phyloP scores from a whole-genome alignment of 2,888 invertebrate genomes.

The Drosophila mulleri region DNA sequence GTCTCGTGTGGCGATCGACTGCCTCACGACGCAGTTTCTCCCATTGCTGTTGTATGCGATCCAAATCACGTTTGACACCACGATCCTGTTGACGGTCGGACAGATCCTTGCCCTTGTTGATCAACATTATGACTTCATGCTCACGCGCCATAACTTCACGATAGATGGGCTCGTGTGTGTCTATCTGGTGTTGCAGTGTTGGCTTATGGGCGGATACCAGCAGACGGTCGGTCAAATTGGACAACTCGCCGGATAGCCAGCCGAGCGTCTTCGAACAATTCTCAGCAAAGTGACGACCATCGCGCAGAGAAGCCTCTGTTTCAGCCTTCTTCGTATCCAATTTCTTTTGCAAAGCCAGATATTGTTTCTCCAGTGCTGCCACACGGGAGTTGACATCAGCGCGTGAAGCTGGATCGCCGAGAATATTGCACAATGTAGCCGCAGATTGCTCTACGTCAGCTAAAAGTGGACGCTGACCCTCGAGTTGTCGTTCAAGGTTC shows the following conservation, averaged over 20 bases:
- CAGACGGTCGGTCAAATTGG: conserved; percentile 90
- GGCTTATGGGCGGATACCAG: conserved; percentile 94
- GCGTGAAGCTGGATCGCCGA: conserved; percentile 95
- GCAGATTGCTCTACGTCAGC: conserved; percentile 96
- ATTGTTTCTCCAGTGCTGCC: conserved; percentile 93
- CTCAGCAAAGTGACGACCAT: conserved; percentile 95
- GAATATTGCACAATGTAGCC: conserved; percentile 93
- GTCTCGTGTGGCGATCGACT: conserved; percentile 92
- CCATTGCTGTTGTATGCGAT: conserved; percentile 96
- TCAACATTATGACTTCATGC: conserved; percentile 96
- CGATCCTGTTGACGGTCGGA: conserved; percentile 86
- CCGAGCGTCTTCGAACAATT: conserved; percentile 95
- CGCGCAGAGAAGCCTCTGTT: conserved; percentile 93
- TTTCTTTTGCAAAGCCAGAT: conserved; percentile 95
- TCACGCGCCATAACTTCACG: conserved; percentile 94
- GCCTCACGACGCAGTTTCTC: conserved; percentile 95
- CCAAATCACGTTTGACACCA: conserved; percentile 91
- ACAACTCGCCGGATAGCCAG: conserved; percentile 94
- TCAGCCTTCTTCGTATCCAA: conserved; percentile 95
- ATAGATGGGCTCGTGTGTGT: conserved; percentile 95
- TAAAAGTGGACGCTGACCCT: conserved; percentile 94
- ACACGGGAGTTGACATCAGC: conserved; percentile 96
- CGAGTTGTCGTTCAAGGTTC: conserved; percentile 94
- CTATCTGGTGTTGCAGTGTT: conserved; percentile 93
- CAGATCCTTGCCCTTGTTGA: conserved; percentile 94